A percentile compares a stretch with the other conserved stretches of the same genome.
phyloP scores from a whole-genome alignment of 2,888 invertebrate species.

The Zygothrica quintamaculata region DNA sequence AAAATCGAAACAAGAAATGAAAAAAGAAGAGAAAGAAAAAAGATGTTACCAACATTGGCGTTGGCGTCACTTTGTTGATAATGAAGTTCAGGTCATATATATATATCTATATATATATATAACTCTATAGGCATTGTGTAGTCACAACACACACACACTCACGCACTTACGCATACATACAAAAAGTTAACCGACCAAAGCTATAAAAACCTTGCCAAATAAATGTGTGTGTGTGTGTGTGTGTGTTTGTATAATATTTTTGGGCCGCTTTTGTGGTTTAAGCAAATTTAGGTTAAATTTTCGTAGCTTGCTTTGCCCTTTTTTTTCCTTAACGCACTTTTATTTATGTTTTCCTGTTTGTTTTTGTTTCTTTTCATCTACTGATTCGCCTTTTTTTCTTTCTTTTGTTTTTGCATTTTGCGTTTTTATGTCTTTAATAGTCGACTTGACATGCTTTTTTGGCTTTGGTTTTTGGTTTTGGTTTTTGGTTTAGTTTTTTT shows the following conservation, averaged over 20 bases:
- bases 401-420: conserved; percentile 53
- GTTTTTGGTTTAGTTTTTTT: conserved; percentile 22
- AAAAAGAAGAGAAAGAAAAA: conserved; percentile 49
- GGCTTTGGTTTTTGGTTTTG: conserved; percentile 3
- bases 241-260: no score
- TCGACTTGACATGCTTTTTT: conserved; percentile 69
- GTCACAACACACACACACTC: conserved; percentile 59
- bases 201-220: conserved; percentile 79
- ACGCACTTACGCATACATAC: no score
- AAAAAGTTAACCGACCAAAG: conserved; percentile 35
- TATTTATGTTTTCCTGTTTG: conserved; percentile 70
- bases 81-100: conserved; percentile 74
- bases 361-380: conserved; percentile 29
- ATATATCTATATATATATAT: conserved; percentile 19
- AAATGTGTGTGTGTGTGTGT: no score
- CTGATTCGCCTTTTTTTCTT: conserved; percentile 34
- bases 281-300: conserved; percentile 73
- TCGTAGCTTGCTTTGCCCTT: conserved; percentile 32
- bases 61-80: conserved; percentile 64
- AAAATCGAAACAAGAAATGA: conserved; percentile 57
- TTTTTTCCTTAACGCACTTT: conserved; percentile 69
- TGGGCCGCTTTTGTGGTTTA: conserved; percentile 54
- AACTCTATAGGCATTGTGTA: conserved; percentile 40
- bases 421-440: conserved; percentile 40
- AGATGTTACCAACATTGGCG: conserved; percentile 71